A percentile compares a stretch with the other conserved stretches of the same genome.
These are phyloP conservation scores for Callinectes sapidus DNA, from an alignment of 2,888 invertebrate species.

Conservation along the genomic window DNA sequence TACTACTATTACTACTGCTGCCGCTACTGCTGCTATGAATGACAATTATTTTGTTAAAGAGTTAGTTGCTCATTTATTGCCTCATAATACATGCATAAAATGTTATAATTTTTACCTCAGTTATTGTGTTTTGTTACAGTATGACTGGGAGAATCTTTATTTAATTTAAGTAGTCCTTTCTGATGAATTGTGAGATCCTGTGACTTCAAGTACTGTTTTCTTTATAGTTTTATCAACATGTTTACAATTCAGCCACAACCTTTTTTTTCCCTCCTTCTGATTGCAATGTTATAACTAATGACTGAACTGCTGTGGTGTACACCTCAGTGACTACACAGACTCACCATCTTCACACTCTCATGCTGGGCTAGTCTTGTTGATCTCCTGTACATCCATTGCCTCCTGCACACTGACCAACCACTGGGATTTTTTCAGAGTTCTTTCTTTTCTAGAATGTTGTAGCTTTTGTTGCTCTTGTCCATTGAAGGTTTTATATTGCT, in stretches of 20 bases:
- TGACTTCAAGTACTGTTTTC: constrained; percentile 24
- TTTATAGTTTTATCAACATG: constrained; percentile 28
- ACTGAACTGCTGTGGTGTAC: background rate
- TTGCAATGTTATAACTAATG: background rate
- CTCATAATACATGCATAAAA: background rate
- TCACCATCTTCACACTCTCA: background rate
- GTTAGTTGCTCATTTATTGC: constrained; percentile 15
- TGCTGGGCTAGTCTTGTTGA: background rate
- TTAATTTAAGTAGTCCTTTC: constrained; percentile 7
- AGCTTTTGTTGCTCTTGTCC: background rate
- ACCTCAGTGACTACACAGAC: background rate
- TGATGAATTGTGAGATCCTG: constrained; percentile 19
- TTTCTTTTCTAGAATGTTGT: background rate
- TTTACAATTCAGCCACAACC: constrained; percentile 29
- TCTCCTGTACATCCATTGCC: background rate
- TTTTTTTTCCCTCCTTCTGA: constrained; percentile 17
- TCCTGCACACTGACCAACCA: background rate
- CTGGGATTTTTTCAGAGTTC: background rate
- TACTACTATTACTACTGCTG: background rate
- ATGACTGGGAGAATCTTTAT: constrained; percentile 12
- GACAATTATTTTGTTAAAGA: constrained; percentile 17
- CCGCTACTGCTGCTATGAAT: background rate
- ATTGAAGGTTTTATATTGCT: background rate
- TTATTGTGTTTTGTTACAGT: background rate
- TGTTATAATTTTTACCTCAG: constrained; percentile 5